phyloP scores from a whole-genome alignment of 2,888 invertebrate species.

The Drosophila paramelanica region DNA sequence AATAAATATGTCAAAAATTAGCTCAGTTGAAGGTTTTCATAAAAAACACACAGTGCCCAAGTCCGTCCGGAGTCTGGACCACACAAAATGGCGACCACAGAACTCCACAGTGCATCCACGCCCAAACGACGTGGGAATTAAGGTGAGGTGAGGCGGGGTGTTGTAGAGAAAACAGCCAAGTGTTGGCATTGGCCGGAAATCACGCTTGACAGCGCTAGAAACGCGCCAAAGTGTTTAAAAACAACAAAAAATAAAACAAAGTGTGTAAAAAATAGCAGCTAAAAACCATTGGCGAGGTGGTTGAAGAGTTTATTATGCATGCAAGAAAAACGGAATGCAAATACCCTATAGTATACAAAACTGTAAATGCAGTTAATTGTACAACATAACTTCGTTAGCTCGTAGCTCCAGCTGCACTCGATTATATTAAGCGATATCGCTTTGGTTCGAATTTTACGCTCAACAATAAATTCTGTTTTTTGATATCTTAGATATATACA shows the following conservation, averaged over 20 bases:
- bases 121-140: background rate
- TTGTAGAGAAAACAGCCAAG: slow-evolving; percentile 27
- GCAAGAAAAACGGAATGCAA: slow-evolving; percentile 10
- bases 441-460: no score
- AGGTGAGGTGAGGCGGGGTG: background rate
- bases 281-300: slow-evolving; percentile 1
- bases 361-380: background rate
- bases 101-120: slow-evolving; percentile 11
- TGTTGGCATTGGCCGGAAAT: slow-evolving; percentile 70
- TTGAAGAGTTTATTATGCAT: slow-evolving; percentile 16
- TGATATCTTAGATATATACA: no score
- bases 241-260: slow-evolving; percentile 25
- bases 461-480: background rate
- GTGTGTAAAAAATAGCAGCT: background rate
- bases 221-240: slow-evolving; percentile 55
- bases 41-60: slow-evolving; percentile 33
- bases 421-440: background rate
- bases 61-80: slow-evolving; percentile 24
- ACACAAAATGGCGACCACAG: slow-evolving; percentile 49
- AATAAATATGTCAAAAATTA: slow-evolving; percentile 68
- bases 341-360: slow-evolving; percentile 1
- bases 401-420: background rate
- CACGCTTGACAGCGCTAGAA: slow-evolving; percentile 57
- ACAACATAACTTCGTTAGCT: background rate
- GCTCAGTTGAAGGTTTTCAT: slow-evolving; percentile 53